Base-by-base conservation (phyloP, 2,797 vertebrate species). In the Ptychadena robeensis region DNA sequence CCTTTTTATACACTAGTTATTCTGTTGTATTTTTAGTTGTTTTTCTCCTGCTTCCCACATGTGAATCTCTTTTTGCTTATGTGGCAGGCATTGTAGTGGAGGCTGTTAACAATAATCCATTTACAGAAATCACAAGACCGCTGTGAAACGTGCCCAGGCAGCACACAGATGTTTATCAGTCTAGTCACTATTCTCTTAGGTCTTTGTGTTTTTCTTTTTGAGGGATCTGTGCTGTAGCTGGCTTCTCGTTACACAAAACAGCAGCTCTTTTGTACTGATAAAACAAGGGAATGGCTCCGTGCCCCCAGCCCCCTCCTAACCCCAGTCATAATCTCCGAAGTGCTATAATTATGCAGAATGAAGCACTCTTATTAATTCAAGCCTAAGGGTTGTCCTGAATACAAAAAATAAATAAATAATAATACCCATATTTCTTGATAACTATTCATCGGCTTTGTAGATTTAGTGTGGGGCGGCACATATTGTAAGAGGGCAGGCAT, bases 261-360 rank as follows among this genome's bases (percentile, higher is more conserved):
- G 59, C 59, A 61, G n/a, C 53, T 86, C 59, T 61, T 25, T 61
- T 61, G 59, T 61, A 25, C 22, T 22, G 44, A 53, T 53, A 22
- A 53, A 53, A 53, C 44, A 53, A 53, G 44, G 44, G 18, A 9
- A 61, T 61, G 59, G n/a, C 25, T 61, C 8, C 27, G 25, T 28
- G 59, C 1, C 44, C 27, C n/a, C n/a, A 59, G 57, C 22, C n/a
- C 57, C 22, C 9, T 4, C n/a, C 1, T 0, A 3, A 3, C 15
- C 15, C 44, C 44, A 5, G 15, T 48, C 8, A 10, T 27, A 61
- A 61, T 61, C 57, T 27, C 10, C 9, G 8, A 4, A 27, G 25
- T 61, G 27, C 59, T 25, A 28, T 28, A 61, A 61, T 28, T 61
- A 61, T 61, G 59, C 59, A 59, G 25, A 59, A 27, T 27, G 57